phyloP scores from a whole-genome alignment of 2,888 invertebrate species.

The Taphrorychus bicolor region DNA sequence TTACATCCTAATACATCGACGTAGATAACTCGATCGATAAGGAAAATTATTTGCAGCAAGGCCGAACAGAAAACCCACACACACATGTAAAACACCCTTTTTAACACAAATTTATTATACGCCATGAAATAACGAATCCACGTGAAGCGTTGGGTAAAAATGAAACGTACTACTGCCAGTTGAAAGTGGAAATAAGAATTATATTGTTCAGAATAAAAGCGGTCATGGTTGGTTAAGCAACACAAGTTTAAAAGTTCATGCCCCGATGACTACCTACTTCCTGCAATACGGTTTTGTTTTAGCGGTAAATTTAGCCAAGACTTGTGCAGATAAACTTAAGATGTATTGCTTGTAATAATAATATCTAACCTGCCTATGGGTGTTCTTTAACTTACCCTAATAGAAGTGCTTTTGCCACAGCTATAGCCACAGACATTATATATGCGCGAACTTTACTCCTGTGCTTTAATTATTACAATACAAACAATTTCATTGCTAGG shows the following conservation, averaged over 20 bases:
- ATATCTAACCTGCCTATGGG: too few species aligned
- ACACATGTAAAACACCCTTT: constrained; percentile 42
- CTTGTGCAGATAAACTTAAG: too few species aligned
- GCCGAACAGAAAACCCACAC: constrained; percentile 44
- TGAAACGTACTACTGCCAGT: constrained; percentile 27
- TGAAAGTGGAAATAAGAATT: constrained; percentile 28
- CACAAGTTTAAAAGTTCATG: constrained; percentile 42
- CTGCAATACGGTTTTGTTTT: not conserved
- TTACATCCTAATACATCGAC: constrained; percentile 38
- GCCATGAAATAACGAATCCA: constrained; percentile 42
- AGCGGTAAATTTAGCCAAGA: too few species aligned
- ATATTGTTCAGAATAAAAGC: constrained; percentile 19
- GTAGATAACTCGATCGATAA: constrained; percentile 47
- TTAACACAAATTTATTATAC: constrained; percentile 25
- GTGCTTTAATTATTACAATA: too few species aligned
- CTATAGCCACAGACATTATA: too few species aligned
- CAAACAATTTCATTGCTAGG: too few species aligned
- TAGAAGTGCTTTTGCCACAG: too few species aligned
- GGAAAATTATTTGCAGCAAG: constrained; percentile 43
- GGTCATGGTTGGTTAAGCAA: constrained; percentile 45
- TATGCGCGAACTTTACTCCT: too few species aligned
- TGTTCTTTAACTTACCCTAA: too few species aligned
- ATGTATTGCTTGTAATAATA: too few species aligned
- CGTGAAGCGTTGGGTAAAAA: constrained; percentile 17
- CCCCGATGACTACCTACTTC: constrained; percentile 36